A percentile compares a stretch with the other conserved stretches of the same genome.
phyloP scores from a whole-genome alignment of 1,140 invertebrate species.

The Diabrotica virgifera region DNA sequence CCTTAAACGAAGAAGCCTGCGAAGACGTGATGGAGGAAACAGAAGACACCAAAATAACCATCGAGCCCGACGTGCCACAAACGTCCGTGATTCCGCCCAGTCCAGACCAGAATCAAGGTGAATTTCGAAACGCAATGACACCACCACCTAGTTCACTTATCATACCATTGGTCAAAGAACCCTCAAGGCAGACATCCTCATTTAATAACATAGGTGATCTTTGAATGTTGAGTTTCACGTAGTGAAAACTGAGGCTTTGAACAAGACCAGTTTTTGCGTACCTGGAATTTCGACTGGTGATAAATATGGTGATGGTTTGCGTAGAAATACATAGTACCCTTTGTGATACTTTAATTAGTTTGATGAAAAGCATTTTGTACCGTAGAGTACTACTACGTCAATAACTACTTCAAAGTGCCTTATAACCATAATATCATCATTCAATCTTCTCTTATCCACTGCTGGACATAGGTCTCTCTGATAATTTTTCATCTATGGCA shows the following conservation, averaged over 20 bases:
- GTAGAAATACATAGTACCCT: not conserved
- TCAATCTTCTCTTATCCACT: too few species aligned
- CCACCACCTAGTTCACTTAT: not conserved
- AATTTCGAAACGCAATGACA: slow-evolving; percentile 25
- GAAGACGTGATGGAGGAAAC: slow-evolving; percentile 75
- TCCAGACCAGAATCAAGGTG: slow-evolving; percentile 45
- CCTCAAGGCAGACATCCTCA: not conserved
- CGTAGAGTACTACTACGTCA: too few species aligned
- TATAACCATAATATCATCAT: too few species aligned
- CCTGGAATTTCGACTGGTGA: not conserved
- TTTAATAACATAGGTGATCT: not conserved
- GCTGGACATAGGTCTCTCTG: too few species aligned
- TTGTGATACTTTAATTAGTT: too few species aligned
- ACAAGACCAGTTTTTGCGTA: not conserved
- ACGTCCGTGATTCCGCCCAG: slow-evolving; percentile 45
- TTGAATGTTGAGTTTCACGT: not conserved
- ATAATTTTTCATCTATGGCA: too few species aligned
- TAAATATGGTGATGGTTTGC: not conserved
- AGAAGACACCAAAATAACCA: slow-evolving; percentile 38
- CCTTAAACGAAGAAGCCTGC: slow-evolving; percentile 86
- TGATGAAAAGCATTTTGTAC: too few species aligned
- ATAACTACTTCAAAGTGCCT: too few species aligned
- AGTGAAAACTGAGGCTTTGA: not conserved
- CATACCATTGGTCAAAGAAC: not conserved
- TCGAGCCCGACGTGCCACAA: slow-evolving; percentile 42